Base-by-base conservation (phyloP, 1,140 invertebrate genomes). In the Lamellibrachia luymesi region DNA sequence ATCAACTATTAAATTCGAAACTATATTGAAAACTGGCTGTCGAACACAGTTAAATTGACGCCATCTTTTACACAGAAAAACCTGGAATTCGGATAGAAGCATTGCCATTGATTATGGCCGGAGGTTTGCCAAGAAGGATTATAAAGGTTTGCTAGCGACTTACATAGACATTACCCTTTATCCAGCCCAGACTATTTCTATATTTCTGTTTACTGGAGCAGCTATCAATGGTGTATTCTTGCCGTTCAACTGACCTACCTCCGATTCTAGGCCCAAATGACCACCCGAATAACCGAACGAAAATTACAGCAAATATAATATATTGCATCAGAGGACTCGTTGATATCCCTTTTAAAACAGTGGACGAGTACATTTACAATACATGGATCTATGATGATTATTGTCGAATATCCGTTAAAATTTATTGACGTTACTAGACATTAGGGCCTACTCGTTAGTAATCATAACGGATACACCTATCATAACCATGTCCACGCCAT, bases 81-180 rank as follows among this genome's bases (percentile, higher is more conserved):
- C 64, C 64, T 80, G 64, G 64, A 80, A 80, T 80, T 80, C 64
- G 64, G 64, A 80, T 80, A 80, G 64, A 80, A 80, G 64, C 64
- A 17, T 80, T 80, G 64, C 13, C 64, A 17, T 80, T 80, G 64
- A 80, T 80, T 80, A 80, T 80, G 64, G 13, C 64, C 13, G 64
- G 64, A 80, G 64, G 64, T 80, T 80, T 80, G 64, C 64, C 64
- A 22, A 80, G 64, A 80, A 80, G 64, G 64, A 80, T 80, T 80
- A 80, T 80, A 80, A 80, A 80, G 64, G 64, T 80, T 80, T 80
- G 64, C 64, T 22, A 80, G 64, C 64, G 64, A 80, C 13, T 80
- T 80, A 80, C 13, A 80, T 80, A 80, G 64, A 80, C 64, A 80
- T 80, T 22, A 80, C 64, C 64, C 4, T 80, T 22, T 22, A 80